These are phyloP conservation scores for Emys orbicularis DNA, from an alignment of 2,797 vertebrate species.

Conservation along the genomic window DNA sequence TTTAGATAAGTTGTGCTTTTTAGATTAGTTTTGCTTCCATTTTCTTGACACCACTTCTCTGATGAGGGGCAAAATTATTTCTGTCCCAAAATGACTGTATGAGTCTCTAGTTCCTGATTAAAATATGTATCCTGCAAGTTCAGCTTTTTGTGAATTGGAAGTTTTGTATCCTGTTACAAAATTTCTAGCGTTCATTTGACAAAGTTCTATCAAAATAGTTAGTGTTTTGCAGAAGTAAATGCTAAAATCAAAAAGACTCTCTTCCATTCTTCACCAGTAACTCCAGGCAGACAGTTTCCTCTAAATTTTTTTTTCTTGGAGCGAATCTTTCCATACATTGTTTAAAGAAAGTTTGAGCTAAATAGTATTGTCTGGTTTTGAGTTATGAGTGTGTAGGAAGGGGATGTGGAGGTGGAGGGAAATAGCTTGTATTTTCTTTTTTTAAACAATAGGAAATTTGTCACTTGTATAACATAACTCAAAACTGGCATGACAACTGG, in stretches of 20 bases:
- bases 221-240: not conserved
- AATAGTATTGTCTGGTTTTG: not conserved
- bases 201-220: not conserved
- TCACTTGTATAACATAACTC: not conserved
- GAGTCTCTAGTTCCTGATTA: not conserved
- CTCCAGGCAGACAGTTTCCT: not conserved
- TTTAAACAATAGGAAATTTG: not conserved
- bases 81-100: not conserved
- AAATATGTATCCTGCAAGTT: not conserved
- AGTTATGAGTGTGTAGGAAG: not conserved
- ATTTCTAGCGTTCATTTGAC: not conserved
- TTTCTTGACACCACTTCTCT: slow-evolving; percentile 6
- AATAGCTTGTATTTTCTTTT: not conserved
- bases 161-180: not conserved
- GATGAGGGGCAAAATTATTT: not conserved
- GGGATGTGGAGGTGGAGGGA: not conserved
- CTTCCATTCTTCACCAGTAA: not conserved
- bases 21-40: slow-evolving; percentile 49
- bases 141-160: fast-evolving
- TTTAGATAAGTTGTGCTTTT: not conserved
- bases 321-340: not conserved
- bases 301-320: not conserved
- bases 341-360: not conserved
- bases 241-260: not conserved
- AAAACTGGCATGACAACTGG: not conserved